phyloP scores from a whole-genome alignment of 2,797 vertebrate species.

The Oreonectes daqikongensis region DNA sequence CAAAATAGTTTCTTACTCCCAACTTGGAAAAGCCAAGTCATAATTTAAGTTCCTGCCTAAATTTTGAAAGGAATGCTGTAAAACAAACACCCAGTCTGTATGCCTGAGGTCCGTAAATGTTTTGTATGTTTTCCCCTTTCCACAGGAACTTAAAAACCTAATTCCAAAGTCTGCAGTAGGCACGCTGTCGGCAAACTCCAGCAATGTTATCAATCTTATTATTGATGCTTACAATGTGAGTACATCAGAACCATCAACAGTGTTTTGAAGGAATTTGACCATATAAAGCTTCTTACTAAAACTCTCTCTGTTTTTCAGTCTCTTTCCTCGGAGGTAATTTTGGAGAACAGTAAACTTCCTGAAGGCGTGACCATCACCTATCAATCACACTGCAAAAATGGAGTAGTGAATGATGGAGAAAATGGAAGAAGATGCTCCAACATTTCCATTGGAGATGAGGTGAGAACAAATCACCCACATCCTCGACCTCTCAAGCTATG shows the following conservation, averaged over 20 bases:
- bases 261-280: neutral
- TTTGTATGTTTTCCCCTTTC: conserved; percentile 27
- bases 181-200: conserved; percentile 94
- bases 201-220: conserved; percentile 97
- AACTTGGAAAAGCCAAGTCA: conserved; percentile 41
- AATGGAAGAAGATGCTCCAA: conserved; percentile 95
- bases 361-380: conserved; percentile 91
- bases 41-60: conserved; percentile 49
- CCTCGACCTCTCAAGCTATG: neutral
- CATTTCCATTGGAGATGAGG: conserved; percentile 98
- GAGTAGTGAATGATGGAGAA: conserved; percentile 86
- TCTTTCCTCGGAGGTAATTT: conserved; percentile 94
- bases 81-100: conserved; percentile 37
- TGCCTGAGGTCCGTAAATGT: conserved; percentile 25
- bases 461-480: conserved; percentile 60
- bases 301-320: conserved; percentile 77
- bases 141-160: conserved; percentile 93
- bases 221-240: conserved; percentile 97
- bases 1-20: conserved; percentile 45
- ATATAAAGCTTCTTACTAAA: neutral
- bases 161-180: conserved; percentile 98
- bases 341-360: conserved; percentile 90
- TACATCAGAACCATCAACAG: conserved; percentile 43
- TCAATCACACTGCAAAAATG: conserved; percentile 93
- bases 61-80: conserved; percentile 26